A percentile compares a stretch with the other conserved stretches of the same genome.
Evolutionary conservation across 2,797 vertebrate species (phyloP).

Genomic region (Tinamus major): DNA sequence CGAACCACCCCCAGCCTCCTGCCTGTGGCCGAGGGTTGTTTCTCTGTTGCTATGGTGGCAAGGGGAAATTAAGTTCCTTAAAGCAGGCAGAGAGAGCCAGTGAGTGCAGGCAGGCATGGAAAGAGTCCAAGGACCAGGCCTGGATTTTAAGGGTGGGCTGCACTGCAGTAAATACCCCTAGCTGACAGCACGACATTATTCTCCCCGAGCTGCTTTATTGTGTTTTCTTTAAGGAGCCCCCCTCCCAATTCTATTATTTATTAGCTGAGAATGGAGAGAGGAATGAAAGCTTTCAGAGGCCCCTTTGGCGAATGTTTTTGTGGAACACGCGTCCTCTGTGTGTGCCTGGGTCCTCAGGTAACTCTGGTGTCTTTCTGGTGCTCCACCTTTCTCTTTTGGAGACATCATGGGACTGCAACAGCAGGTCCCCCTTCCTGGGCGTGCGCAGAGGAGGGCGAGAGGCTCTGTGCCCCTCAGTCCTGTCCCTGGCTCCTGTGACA

Average conservation of each 20-base stretch:
- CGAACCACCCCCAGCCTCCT: conserved; percentile 20
- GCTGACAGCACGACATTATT: background rate
- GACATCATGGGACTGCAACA: background rate
- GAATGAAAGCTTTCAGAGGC: background rate
- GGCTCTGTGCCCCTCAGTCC: background rate
- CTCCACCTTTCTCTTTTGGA: background rate
- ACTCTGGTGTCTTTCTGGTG: background rate
- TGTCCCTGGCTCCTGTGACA: background rate
- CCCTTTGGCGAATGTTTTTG: background rate
- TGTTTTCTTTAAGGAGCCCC: background rate
- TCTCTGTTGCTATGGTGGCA: conserved; percentile 79
- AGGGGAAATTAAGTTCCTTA: conserved; percentile 58
- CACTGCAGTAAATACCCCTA: background rate
- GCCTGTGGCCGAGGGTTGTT: conserved; percentile 71
- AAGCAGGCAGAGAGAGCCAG: background rate
- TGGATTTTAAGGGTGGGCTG: conserved; percentile 9
- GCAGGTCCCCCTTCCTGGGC: background rate
- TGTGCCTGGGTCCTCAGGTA: background rate
- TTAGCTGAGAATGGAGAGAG: background rate
- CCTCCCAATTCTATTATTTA: background rate
- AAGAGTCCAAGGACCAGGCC: background rate
- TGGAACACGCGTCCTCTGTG: background rate
- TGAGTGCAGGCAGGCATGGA: background rate
- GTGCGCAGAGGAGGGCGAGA: background rate
- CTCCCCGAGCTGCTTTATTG: background rate